phyloP scores from a whole-genome alignment of 2,113 vertebrate species.

The Tor tambroides region DNA sequence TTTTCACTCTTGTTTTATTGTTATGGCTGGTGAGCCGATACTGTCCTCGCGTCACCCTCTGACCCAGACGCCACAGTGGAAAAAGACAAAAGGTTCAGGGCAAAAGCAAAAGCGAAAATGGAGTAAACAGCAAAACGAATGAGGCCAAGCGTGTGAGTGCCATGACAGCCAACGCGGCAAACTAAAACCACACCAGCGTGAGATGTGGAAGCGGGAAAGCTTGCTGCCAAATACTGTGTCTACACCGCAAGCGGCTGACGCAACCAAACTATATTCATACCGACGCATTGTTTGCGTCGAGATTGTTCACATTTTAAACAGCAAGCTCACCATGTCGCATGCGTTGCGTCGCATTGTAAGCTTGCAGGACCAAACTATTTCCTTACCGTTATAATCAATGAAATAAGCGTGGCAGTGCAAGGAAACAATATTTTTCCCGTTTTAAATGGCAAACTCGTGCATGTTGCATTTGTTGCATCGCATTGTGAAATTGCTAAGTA shows the following conservation, averaged over 20 bases:
- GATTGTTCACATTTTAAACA: neutral
- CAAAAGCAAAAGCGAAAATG: slow-evolving; percentile 28
- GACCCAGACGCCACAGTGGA: slow-evolving; percentile 52
- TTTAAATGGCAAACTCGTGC: neutral
- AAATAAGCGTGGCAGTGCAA: neutral
- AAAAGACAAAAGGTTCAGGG: slow-evolving; percentile 49
- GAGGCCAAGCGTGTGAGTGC: slow-evolving; percentile 68
- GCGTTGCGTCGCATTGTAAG: neutral
- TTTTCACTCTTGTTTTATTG: slow-evolving; percentile 7
- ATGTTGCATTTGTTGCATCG: no score
- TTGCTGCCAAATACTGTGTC: neutral
- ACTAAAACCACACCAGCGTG: neutral
- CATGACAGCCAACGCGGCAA: slow-evolving; percentile 61
- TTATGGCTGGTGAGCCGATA: slow-evolving; percentile 1
- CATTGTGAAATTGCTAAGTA: neutral
- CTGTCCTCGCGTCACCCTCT: slow-evolving; percentile 16
- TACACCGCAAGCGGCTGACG: neutral
- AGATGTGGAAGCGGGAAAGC: neutral
- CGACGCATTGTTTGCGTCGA: neutral
- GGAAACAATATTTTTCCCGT: neutral
- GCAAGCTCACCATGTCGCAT: neutral
- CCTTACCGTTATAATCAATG: neutral
- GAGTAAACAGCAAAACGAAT: slow-evolving; percentile 63
- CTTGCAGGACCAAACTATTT: neutral
- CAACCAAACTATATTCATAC: neutral